Percentiles rank a stretch among this genome's conserved stretches.
These are phyloP conservation scores for Penaeus chinensis DNA, from an alignment of 1,140 invertebrate genomes.

Conservation along the genomic window DNA sequence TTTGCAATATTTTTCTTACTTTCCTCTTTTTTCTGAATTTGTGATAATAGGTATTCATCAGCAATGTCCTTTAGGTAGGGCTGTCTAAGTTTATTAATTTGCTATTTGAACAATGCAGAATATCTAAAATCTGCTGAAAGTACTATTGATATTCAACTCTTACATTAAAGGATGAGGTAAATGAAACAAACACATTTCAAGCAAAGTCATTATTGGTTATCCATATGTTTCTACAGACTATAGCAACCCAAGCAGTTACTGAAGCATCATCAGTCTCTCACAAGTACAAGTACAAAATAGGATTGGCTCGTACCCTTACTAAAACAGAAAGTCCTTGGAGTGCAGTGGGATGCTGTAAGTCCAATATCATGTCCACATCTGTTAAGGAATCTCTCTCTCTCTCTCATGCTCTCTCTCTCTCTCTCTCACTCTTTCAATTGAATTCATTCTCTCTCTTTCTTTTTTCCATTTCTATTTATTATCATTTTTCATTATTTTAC, in stretches of 20 bases:
- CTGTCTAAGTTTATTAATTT: neutral
- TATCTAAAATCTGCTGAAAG: too few species aligned
- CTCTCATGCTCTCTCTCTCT: too few species aligned
- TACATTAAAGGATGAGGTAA: neutral
- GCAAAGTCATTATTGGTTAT: constrained; percentile 61
- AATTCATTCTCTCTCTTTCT: too few species aligned
- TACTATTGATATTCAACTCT: neutral
- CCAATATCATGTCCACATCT: constrained; percentile 20
- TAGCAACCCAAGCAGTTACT: constrained; percentile 61
- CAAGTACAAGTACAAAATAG: constrained; percentile 48
- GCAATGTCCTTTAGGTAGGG: too few species aligned
- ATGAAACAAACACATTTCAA: constrained; percentile 35
- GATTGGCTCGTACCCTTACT: constrained; percentile 35
- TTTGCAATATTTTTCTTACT: too few species aligned
- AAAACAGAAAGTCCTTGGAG: constrained; percentile 12
- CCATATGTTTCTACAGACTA: constrained; percentile 59
- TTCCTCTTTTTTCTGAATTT: too few species aligned
- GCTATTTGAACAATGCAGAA: neutral
- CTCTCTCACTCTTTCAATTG: too few species aligned
- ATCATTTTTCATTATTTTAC: too few species aligned
- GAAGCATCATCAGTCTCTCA: constrained; percentile 56
- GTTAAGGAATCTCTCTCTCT: neutral
- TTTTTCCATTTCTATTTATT: too few species aligned
- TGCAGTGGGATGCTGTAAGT: constrained; percentile 29
- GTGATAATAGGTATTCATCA: too few species aligned